phyloP scores from a whole-genome alignment of 2,888 invertebrate species.

The Trachelus troglodyta region DNA sequence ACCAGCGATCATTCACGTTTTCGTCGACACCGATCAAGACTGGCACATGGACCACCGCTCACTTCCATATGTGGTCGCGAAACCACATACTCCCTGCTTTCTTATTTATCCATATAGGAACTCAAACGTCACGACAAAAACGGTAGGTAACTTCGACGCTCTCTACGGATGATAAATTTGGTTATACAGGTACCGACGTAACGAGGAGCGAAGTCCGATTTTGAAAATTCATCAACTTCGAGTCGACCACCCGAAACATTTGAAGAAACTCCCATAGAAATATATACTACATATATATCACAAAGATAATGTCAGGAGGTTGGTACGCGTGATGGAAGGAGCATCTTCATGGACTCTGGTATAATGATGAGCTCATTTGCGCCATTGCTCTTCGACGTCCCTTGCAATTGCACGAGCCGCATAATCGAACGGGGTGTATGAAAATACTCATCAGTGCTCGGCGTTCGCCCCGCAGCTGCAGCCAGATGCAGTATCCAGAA shows the following conservation, averaged over 20 bases:
- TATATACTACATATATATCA: background rate
- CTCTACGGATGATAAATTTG: background rate
- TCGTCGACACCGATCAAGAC: background rate
- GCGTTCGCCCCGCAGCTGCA: background rate
- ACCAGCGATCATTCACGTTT: background rate
- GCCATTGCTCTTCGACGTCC: background rate
- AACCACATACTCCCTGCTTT: background rate
- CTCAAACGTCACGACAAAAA: background rate
- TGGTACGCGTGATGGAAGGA: background rate
- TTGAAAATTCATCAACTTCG: background rate
- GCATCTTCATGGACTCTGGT: background rate
- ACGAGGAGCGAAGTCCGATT: background rate
- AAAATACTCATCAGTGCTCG: background rate
- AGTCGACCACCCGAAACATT: background rate
- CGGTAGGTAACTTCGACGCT: background rate
- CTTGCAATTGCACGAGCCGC: conserved; percentile 1
- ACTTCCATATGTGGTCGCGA: conserved; percentile 2
- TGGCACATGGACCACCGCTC: background rate
- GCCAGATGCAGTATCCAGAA: background rate
- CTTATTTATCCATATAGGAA: background rate
- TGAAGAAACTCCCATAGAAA: background rate
- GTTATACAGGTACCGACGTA: background rate
- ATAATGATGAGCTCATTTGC: background rate
- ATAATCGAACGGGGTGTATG: background rate
- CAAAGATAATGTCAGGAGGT: background rate